Evolutionary conservation across 2,888 invertebrate genomes (phyloP), one percentile per base, ranked within the genome.

Genomic region (Acanthopleura granulata): DNA sequence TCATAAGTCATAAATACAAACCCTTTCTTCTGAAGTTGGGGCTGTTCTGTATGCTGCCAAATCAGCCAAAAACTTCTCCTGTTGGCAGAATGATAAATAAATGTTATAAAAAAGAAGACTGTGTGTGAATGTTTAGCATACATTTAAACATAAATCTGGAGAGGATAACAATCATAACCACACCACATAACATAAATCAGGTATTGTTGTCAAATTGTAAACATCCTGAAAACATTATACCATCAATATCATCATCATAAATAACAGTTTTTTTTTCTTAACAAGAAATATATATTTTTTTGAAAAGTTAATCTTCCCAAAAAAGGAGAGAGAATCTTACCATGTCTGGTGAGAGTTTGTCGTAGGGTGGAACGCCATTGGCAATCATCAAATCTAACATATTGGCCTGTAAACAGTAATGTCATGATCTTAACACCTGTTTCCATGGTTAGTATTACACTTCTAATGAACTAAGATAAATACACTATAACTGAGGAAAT

Each of bases 311-410:
- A 27, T 6, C 6, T 27, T 66, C 27, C 29, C 3, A 27, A 1
- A 66, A 27, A 12, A 71, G 49, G 1, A 30, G 16, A 71, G 4
- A 49, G 15, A 15, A 12, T 6, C 50, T 71, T 29, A 71, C 71
- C 71, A 71, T 71, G 49, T 71, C 71, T 49, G 71, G n/a, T 29
- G 71, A 71, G 16, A 71, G 40, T 71, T 71, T 71, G 27, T 71
- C 71, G 25, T 22, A 71, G n/a, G 71, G 71, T 22, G 71, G n/a
- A 16, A 71, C 71, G 12, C 49, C 40, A 71, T 71, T 71, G n/a
- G 71, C 71, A 71, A 71, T 49, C 71, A 71, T 71, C 50, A 71
- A 16, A 14, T 71, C 71, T 27, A 71, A 49, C 71, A 71, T 71
- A 40, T 49, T 71, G 71, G 71, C 71, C 71, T 71, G 71, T 22